Conservation (phyloP, 1,140 invertebrate genomes). For the Mercenaria mercenaria region DNA sequence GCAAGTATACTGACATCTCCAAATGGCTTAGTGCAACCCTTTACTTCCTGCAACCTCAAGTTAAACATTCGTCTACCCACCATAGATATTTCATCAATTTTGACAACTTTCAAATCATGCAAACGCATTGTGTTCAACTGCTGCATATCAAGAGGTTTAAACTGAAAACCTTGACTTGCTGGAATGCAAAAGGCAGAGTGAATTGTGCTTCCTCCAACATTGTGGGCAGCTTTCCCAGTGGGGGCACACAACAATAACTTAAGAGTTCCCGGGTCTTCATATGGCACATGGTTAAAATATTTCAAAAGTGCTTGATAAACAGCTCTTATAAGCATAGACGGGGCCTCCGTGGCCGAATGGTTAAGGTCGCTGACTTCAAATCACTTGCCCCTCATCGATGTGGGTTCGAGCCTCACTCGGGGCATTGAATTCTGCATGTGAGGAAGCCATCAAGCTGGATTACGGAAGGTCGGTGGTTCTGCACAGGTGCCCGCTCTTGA, state of each 20-base stretch:
- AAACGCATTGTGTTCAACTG: conserved; percentile 60
- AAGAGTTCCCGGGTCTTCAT: background rate
- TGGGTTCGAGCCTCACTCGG: too few relatives aligned
- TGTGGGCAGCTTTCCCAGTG: conserved; percentile 71
- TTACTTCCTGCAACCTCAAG: conserved; percentile 69
- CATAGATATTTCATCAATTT: conserved; percentile 76
- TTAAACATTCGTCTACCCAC: conserved; percentile 70
- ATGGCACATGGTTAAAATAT: background rate
- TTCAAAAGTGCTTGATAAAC: conserved; percentile 33
- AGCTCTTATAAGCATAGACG: too few relatives aligned
- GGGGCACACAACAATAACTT: conserved; percentile 54
- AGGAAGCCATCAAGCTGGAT: too few relatives aligned
- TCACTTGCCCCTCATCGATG: too few relatives aligned
- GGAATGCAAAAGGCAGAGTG: conserved; percentile 66
- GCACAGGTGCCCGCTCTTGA: too few relatives aligned
- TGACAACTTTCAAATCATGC: conserved; percentile 56
- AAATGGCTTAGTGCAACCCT: conserved; percentile 60
- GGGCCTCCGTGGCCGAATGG: too few relatives aligned
- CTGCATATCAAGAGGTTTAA: conserved; percentile 59
- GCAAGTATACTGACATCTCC: conserved; percentile 62
- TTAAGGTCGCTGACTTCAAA: too few relatives aligned
- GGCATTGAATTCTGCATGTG: too few relatives aligned
- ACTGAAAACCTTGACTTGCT: conserved; percentile 65
- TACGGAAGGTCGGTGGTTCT: too few relatives aligned
- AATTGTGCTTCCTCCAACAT: conserved; percentile 62